Conservation (phyloP, 53 echinoderm and acorn worm genomes). For the Apostichopus leukothele region DNA sequence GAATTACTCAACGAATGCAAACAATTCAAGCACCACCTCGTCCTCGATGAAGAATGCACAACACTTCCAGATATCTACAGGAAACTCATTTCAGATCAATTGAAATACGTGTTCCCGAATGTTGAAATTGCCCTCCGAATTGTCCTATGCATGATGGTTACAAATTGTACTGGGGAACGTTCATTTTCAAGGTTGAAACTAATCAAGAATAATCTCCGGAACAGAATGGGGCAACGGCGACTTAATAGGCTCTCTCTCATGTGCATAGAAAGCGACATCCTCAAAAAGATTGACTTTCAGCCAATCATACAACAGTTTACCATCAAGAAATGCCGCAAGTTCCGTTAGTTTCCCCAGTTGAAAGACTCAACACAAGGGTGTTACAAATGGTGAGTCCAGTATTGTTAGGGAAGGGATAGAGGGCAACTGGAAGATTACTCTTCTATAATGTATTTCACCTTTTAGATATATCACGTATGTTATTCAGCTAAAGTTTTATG, state of each 20-base stretch:
- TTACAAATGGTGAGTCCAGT: not conserved
- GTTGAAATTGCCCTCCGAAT: conserved; percentile 27
- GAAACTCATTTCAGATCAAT: not conserved
- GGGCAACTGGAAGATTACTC: conserved; percentile 24
- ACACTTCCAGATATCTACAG: not conserved
- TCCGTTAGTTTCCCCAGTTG: not conserved
- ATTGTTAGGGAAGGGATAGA: conserved; percentile 7
- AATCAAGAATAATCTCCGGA: conserved; percentile 29
- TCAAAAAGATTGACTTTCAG: conserved; percentile 17
- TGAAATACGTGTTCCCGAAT: conserved; percentile 18
- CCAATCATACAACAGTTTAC: conserved; percentile 28
- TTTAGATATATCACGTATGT: conserved; percentile 8
- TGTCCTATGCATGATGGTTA: conserved; percentile 26
- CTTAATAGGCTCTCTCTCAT: conserved; percentile 20
- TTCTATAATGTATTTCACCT: not conserved
- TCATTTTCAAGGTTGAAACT: conserved; percentile 32
- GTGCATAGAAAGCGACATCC: conserved; percentile 20
- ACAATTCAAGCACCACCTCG: conserved; percentile 26
- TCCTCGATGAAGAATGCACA: not conserved
- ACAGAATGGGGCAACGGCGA: conserved; percentile 31
- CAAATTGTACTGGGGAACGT: conserved; percentile 34
- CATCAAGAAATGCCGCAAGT: conserved; percentile 23
- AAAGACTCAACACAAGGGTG: conserved; percentile 11
- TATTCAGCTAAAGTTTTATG: conserved; percentile 12
- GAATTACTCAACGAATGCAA: conserved; percentile 38